These are phyloP conservation scores for Philonicus albiceps DNA, from an alignment of 2,888 invertebrate genomes.

Conservation along the genomic window DNA sequence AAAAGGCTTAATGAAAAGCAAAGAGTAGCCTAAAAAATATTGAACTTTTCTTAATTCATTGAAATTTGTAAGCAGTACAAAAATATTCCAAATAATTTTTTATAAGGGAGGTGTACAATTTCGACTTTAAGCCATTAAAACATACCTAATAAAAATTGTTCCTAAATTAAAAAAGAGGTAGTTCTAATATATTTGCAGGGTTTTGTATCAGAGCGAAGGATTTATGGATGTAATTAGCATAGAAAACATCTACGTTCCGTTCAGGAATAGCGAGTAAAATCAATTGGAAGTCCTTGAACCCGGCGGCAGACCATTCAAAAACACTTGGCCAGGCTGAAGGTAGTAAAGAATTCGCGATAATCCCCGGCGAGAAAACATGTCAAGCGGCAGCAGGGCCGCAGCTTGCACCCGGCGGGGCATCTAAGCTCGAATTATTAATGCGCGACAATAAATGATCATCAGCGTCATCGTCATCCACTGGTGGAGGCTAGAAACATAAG, in stretches of 20 bases:
- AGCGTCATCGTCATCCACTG: background rate
- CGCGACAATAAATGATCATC: slow-evolving; percentile 35
- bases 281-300: slow-evolving; percentile 28
- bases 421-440: slow-evolving; percentile 32
- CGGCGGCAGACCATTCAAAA: background rate
- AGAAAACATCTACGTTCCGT: background rate
- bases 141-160: too few species aligned
- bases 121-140: too few species aligned
- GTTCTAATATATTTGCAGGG: too few species aligned
- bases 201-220: background rate
- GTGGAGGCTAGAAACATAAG: background rate
- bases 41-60: too few species aligned
- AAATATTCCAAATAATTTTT: too few species aligned
- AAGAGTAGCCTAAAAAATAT: too few species aligned
- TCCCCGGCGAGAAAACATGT: slow-evolving; percentile 26
- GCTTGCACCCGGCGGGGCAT: background rate
- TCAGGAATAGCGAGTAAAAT: background rate
- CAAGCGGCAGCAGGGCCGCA: background rate
- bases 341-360: slow-evolving; percentile 10
- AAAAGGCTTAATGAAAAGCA: too few species aligned
- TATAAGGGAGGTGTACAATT: too few species aligned
- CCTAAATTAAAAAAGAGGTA: too few species aligned
- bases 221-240: background rate
- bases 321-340: background rate
- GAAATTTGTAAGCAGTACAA: too few species aligned